Evolutionary conservation across 1,140 invertebrate genomes (phyloP), one percentile per base, ranked within the genome.

Genomic region (Acyrthosiphon pisum): DNA sequence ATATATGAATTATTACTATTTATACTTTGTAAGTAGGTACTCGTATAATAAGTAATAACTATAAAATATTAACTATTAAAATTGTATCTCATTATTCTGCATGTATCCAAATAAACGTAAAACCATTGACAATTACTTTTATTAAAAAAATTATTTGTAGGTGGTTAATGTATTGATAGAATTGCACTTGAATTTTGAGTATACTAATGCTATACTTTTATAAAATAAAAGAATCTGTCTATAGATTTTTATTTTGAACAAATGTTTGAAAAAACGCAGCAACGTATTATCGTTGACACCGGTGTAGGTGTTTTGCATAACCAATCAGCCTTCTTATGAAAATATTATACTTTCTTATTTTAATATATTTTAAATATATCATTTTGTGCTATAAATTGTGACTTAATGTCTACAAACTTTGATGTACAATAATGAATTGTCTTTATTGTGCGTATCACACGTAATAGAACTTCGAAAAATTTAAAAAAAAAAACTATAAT

Each of bases 241-340:
- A 20, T 14, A 37, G 8, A 44, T 26, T 84, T 30, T 84, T 84
- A 44, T 6, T 44, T 30, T 84, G 8, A 84, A 26, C 8, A 48
- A 18, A 86, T 86, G 7, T 86, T 46, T 86, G 23, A 89, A 23
- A 76, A 46, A 50, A 94, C 18, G 37, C 91, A 86, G 11, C n/a
- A 93, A 48, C 50, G 30, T 9, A 30, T n/a, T 2, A 84, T 30
- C 14, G 76, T 93, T 44, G 81, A 84, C 91, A 37, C 37, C 7
- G 48, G n/a, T 93, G 91, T 93, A 93, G 91, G 91, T 93, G 46
- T 93, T 93, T 93, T 93, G 91, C 91, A 93, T 93, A 93, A 35
- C 81, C 81, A 23, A 50, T 50, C 41, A 50, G 91, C 91, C 91
- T 50, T 48, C 46, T 92, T 92, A 68, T 83, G 53, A 44, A 1